Evolutionary conservation across 2,888 invertebrate genomes (phyloP).

Genomic region (Hofmannophila pseudospretella): DNA sequence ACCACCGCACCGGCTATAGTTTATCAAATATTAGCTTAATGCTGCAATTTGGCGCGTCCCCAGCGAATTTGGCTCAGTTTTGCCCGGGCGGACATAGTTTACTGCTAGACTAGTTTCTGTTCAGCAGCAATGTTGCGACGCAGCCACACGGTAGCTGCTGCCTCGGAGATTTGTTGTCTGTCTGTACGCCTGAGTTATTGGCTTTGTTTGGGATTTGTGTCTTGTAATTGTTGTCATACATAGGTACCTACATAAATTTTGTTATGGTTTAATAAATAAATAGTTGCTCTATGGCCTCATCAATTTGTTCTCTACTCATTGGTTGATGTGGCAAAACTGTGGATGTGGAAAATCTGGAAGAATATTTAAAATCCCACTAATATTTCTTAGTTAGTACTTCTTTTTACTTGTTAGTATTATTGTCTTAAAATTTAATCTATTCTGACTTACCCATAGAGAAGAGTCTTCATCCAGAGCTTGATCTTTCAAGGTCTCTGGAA

Average conservation of each 20-base stretch:
- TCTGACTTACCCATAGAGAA: too few relatives aligned
- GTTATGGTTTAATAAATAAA: too few relatives aligned
- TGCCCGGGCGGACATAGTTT: slow-evolving; percentile 22
- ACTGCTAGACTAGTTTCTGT: slow-evolving; percentile 14
- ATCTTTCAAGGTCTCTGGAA: too few relatives aligned
- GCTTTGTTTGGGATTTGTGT: slow-evolving; percentile 25
- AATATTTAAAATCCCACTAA: too few relatives aligned
- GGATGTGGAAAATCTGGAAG: too few relatives aligned
- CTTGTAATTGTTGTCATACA: slow-evolving; percentile 4
- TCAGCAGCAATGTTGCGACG: slow-evolving; percentile 13
- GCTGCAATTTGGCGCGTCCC: slow-evolving; percentile 42
- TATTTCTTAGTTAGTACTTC: too few relatives aligned
- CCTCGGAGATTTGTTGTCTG: slow-evolving; percentile 36
- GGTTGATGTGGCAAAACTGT: too few relatives aligned
- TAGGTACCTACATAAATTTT: background rate
- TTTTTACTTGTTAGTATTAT: too few relatives aligned
- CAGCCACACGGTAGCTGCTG: slow-evolving; percentile 9
- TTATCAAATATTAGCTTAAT: slow-evolving; percentile 52
- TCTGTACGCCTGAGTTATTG: slow-evolving; percentile 34
- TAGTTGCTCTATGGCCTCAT: too few relatives aligned
- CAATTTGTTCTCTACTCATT: too few relatives aligned
- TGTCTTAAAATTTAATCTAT: too few relatives aligned
- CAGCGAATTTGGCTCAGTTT: slow-evolving; percentile 39
- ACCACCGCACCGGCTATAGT: slow-evolving; percentile 1
- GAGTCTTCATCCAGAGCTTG: too few relatives aligned